Base-by-base conservation (phyloP, 2,797 vertebrate species). In the Pseudomugil gertrudae region DNA sequence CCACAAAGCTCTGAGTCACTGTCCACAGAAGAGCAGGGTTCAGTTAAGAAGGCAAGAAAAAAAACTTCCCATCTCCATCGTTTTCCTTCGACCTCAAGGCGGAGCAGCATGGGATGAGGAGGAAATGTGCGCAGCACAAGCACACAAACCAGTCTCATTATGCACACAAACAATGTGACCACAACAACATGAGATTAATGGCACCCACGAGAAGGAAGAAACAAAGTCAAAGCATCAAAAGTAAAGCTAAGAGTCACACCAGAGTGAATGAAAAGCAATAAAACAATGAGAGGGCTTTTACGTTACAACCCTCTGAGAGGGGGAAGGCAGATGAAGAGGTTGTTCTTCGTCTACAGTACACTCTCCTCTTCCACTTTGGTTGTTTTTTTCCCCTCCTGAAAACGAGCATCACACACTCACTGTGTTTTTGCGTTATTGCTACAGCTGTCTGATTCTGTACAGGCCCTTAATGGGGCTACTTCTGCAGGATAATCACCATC, bases 11-110 rank as follows among this genome's bases (percentile, higher is more conserved):
- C 13, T 14, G 40, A 64, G 65, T 84, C 74, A 66, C 76, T 69
- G 74, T 78, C 47, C 5, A 63, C 72, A 27, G 51, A 74, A 79
- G 65, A 84, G 66, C 63, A 72, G 70, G 70, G 75, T 83, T 81
- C 86, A 89, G 92, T 91, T 95, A 90, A 89, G 92, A 95, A 94
- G 36, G 1, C 40, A 54, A 81, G 43, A 74, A 60, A 64, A 54
- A 50, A 38, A 55, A 76, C 53, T 65, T 56, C 61, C 83, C 76
- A 83, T 89, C 90, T 82, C 93, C 87, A 92, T 92, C 51, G 85
- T 86, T 90, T 85, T 67, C 60, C 56, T 66, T 79, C 77, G 63
- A 51, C 77, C 36, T 84, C 66, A 67, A 64, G 81, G 72, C 69
- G 38, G 71, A 80, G 74, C 48, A 76, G 84, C 74, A 70, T 57